A percentile compares a stretch with the other conserved stretches of the same genome.
These are phyloP conservation scores for Chymomyza caudatula DNA, from an alignment of 2,888 invertebrate genomes.

Conservation along the genomic window DNA sequence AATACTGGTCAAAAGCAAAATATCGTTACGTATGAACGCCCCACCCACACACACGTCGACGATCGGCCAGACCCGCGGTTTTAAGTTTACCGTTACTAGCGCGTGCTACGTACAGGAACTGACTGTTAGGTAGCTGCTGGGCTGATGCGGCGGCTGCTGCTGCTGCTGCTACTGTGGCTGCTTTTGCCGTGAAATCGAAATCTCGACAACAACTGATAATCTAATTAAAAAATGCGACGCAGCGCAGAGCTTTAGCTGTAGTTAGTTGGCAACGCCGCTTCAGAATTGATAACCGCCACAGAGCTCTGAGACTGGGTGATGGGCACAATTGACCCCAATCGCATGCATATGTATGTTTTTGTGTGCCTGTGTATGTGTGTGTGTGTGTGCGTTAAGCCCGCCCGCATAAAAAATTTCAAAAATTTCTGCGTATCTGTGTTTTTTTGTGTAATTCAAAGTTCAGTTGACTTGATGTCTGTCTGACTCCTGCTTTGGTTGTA, in stretches of 20 bases:
- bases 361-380: constrained; percentile 14
- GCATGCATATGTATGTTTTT: neutral
- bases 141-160: constrained; percentile 27
- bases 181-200: constrained; percentile 54
- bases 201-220: constrained; percentile 69
- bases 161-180: neutral
- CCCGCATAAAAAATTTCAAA: constrained; percentile 46
- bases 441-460: constrained; percentile 29
- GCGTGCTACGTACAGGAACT: constrained; percentile 67
- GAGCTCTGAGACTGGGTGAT: constrained; percentile 40
- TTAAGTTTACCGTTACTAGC: constrained; percentile 18
- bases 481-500: constrained; percentile 38
- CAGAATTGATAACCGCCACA: constrained; percentile 13
- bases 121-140: constrained; percentile 46
- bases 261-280: constrained; percentile 30
- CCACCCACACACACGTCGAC: neutral
- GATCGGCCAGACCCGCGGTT: neutral
- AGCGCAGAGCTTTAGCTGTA: constrained; percentile 18
- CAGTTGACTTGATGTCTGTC: constrained; percentile 18
- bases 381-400: constrained; percentile 32
- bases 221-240: constrained; percentile 46
- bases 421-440: constrained; percentile 19
- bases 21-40: neutral
- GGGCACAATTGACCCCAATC: constrained; percentile 1
- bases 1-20: constrained; percentile 27